Conservation (phyloP, 2,888 invertebrate genomes). For the Cheilosia vernalis region DNA sequence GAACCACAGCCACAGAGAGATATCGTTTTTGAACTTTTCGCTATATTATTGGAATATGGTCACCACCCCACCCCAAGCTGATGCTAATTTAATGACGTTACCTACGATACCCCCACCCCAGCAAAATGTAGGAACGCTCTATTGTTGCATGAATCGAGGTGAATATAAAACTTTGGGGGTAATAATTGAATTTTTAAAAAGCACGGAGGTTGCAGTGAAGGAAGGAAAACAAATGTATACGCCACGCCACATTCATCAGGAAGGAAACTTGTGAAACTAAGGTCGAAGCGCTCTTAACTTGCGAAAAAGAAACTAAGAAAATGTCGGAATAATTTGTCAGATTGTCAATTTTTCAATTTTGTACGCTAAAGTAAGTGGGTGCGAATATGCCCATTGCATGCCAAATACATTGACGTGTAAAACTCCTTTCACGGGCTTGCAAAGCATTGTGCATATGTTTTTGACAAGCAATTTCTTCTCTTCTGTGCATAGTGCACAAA, state of each 20-base stretch:
- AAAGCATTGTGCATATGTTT: constrained; percentile 64
- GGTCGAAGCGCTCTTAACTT: neutral
- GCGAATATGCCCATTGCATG: constrained; percentile 62
- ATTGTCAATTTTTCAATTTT: constrained; percentile 61
- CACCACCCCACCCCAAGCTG: neutral
- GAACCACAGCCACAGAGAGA: constrained; percentile 33
- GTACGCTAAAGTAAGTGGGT: neutral
- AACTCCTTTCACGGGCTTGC: constrained; percentile 36
- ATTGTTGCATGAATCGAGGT: constrained; percentile 21
- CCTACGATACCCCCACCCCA: neutral
- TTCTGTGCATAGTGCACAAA: constrained; percentile 35
- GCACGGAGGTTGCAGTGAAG: constrained; percentile 5
- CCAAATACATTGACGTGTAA: constrained; percentile 58
- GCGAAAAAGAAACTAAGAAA: neutral
- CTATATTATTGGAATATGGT: constrained; percentile 5
- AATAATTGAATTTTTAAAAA: constrained; percentile 58
- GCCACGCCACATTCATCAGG: constrained; percentile 26
- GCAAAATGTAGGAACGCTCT: neutral
- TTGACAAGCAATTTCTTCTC: constrained; percentile 69
- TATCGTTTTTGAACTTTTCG: constrained; percentile 34
- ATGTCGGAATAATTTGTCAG: constrained; percentile 58
- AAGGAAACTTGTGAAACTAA: constrained; percentile 40
- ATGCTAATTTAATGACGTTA: constrained; percentile 43
- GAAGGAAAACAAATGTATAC: neutral
- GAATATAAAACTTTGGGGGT: constrained; percentile 20